Evolutionary conservation across 2,797 vertebrate species (phyloP), one percentile per base, ranked within the genome.

Genomic region (Girardinus metallicus): DNA sequence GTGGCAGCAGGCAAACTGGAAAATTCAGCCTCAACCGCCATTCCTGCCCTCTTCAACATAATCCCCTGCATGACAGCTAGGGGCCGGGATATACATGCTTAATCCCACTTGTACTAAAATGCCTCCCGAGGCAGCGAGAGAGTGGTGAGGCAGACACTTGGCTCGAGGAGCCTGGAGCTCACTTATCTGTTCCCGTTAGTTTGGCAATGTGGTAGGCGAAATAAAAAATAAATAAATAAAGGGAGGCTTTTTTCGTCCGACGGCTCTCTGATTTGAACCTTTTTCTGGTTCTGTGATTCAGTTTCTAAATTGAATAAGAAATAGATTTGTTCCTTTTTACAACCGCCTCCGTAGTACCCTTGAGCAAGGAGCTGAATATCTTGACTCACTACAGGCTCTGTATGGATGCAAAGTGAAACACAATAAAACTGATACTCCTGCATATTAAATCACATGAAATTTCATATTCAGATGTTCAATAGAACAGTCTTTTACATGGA

Each of bases 61-160:
- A 93, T 94, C 93, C 93, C 82, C 83, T 82, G 77, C 88, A 76
- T 90, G 86, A 92, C 90, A 91, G 92, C 89, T 71, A 91, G 89
- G 85, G 92, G 89, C 91, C 46, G 85, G 88, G 93, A 92, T 87
- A 87, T 90, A 92, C 92, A 92, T 76, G 91, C 89, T 85, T 94
- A 93, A 94, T 93, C 93, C 91, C 86, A 88, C 92, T 91, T 85
- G 88, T 91, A 92, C 90, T 89, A 79, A 92, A 95, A 89, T 86
- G 86, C 90, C 88, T 91, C 91, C 89, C 78, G 86, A 87, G 91
- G 87, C 81, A 57, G 85, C 74, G 84, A 85, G 85, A 87, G 85
- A 74, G 85, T 7, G 84, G 80, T 36, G 77, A 87, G 81, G 84
- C 81, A 82, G 83, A 88, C 83, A 44, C 77, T 73, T 43, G 78